These are phyloP conservation scores for Aythya baeri DNA, from an alignment of 2,113 vertebrate species.

Conservation along the genomic window DNA sequence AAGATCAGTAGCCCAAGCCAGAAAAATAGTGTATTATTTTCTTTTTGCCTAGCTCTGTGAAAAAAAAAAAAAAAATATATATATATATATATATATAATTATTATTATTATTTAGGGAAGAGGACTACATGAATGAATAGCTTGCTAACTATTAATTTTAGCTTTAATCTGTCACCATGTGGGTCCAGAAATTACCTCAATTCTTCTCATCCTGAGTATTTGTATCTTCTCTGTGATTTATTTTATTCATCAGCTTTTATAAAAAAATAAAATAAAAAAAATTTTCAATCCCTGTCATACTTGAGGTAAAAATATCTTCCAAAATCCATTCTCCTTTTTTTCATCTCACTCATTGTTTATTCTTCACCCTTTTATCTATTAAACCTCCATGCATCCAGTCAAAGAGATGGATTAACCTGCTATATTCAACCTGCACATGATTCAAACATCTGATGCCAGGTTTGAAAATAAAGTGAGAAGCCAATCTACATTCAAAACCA, in stretches of 20 bases:
- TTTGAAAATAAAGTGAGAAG: constrained; percentile 4
- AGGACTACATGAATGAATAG: background rate
- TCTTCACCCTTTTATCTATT: constrained; percentile 45
- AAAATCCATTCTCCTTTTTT: background rate
- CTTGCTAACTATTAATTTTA: background rate
- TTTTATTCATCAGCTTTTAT: background rate
- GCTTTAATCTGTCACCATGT: background rate
- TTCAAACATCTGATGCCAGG: background rate
- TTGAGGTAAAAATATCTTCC: background rate
- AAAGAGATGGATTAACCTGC: constrained; percentile 58
- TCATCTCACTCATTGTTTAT: background rate
- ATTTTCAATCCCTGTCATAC: background rate
- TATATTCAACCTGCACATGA: background rate
- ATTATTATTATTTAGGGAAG: background rate
- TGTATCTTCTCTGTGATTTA: background rate
- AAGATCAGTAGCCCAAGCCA: background rate
- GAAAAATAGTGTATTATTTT: background rate
- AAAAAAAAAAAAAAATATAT: background rate
- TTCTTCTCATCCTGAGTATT: background rate
- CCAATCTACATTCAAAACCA: constrained; percentile 14
- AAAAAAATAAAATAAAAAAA: background rate
- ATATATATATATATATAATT: too few relatives aligned
- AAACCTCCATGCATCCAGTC: background rate
- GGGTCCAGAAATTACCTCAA: background rate
- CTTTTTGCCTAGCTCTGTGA: background rate